Percentiles rank a stretch among this genome's conserved stretches.
These are phyloP conservation scores for Glomeris maerens DNA, from an alignment of 1,140 invertebrate genomes.

Conservation along the genomic window DNA sequence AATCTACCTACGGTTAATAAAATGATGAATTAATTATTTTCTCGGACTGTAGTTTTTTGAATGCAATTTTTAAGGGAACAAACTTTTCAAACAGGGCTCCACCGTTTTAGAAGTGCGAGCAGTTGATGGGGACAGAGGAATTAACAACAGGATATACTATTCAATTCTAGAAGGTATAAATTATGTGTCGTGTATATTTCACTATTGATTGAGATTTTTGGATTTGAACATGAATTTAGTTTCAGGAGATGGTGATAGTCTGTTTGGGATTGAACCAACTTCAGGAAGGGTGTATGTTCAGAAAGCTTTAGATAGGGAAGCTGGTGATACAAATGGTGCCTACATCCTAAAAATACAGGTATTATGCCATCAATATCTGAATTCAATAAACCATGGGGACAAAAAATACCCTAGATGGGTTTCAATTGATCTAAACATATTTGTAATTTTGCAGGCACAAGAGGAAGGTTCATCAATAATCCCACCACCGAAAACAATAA, in stretches of 20 bases:
- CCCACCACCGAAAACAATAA: slow-evolving; percentile 57
- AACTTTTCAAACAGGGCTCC: slow-evolving; percentile 14
- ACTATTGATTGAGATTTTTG: slow-evolving; percentile 6
- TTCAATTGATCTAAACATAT: neutral
- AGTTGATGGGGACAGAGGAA: slow-evolving; percentile 77
- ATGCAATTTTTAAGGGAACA: slow-evolving; percentile 2
- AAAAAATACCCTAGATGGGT: neutral
- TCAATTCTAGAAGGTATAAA: slow-evolving; percentile 49
- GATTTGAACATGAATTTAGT: neutral
- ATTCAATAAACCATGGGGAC: slow-evolving; percentile 6
- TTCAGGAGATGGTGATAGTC: slow-evolving; percentile 26
- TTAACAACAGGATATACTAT: slow-evolving; percentile 76
- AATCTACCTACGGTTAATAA: slow-evolving; percentile 62
- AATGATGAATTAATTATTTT: slow-evolving; percentile 52
- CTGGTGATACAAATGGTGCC: slow-evolving; percentile 59
- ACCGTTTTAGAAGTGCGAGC: slow-evolving; percentile 49
- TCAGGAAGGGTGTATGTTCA: slow-evolving; percentile 66
- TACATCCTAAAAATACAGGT: slow-evolving; percentile 73
- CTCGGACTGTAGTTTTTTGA: too few relatives aligned
- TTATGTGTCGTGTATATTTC: neutral
- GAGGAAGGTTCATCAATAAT: slow-evolving; percentile 44
- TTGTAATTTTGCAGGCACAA: slow-evolving; percentile 40
- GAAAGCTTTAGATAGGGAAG: slow-evolving; percentile 62
- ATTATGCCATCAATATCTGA: slow-evolving; percentile 12
- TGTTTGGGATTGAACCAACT: slow-evolving; percentile 60